Evolutionary conservation across 2,797 vertebrate species (phyloP).

Genomic region (Melanotaenia nigrans): DNA sequence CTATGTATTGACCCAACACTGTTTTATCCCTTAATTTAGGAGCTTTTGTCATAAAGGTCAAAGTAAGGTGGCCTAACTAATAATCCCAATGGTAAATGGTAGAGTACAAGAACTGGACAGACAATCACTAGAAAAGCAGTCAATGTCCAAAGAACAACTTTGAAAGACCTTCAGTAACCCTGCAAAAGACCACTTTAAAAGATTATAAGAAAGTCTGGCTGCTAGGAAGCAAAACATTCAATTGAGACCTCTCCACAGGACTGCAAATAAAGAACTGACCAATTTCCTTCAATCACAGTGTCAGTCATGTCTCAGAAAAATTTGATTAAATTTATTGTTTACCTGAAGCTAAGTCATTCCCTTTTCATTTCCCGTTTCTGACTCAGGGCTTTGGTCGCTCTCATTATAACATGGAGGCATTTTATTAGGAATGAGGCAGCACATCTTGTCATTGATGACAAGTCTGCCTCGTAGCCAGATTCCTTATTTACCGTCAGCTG

Average conservation of each 20-base stretch:
- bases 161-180: background rate
- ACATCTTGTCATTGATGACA: background rate
- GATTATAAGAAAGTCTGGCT: background rate
- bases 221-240: background rate
- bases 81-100: too few relatives aligned
- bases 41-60: too few relatives aligned
- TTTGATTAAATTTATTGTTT: conserved; percentile 1
- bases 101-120: too few relatives aligned
- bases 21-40: too few relatives aligned
- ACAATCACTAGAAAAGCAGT: too few relatives aligned
- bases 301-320: background rate
- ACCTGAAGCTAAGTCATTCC: background rate
- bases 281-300: background rate
- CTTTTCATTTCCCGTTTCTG: background rate
- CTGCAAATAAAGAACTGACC: too few relatives aligned
- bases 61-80: too few relatives aligned
- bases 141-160: background rate
- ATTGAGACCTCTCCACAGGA: background rate
- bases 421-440: conserved; percentile 2
- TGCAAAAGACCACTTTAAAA: background rate
- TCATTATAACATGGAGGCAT: background rate
- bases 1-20: too few relatives aligned
- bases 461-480: background rate
- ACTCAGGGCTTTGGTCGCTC: background rate
- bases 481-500: background rate